Conservation (phyloP, 2,797 vertebrate genomes). For the Caiman crocodilus region DNA sequence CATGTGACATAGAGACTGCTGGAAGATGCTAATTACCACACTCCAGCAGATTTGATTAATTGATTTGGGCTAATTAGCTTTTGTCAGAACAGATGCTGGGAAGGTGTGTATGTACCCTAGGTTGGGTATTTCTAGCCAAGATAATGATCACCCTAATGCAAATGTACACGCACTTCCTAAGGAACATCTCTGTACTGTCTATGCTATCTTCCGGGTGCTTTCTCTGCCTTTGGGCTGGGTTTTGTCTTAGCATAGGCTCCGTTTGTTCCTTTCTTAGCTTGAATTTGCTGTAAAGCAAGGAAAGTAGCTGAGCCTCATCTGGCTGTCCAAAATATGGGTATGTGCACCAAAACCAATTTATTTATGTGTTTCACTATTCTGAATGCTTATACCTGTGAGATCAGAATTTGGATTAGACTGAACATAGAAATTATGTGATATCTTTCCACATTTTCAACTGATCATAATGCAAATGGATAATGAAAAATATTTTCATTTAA, state of each 20-base stretch:
- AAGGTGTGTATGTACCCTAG: too few species aligned
- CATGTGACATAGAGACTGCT: too few species aligned
- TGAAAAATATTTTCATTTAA: neutral
- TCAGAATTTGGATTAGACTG: neutral
- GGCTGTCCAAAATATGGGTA: neutral
- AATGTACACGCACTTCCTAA: too few species aligned
- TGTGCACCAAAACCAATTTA: neutral
- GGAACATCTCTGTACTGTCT: too few species aligned
- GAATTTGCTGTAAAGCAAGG: neutral
- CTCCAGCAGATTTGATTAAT: too few species aligned
- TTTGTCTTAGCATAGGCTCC: neutral
- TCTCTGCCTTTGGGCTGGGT: neutral
- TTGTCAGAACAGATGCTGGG: too few species aligned
- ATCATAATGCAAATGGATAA: neutral
- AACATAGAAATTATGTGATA: neutral
- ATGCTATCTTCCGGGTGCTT: neutral
- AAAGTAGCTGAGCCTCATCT: neutral
- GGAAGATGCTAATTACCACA: too few species aligned
- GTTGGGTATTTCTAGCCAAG: too few species aligned
- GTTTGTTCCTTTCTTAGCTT: neutral
- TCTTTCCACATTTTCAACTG: neutral
- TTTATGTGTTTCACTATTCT: neutral
- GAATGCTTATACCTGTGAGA: neutral
- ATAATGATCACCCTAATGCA: too few species aligned
- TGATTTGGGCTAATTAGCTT: too few species aligned